Evolutionary conservation across 2,888 invertebrate genomes (phyloP), one percentile per base, ranked within the genome.

Genomic region (Lasioglossum zephyrum): DNA sequence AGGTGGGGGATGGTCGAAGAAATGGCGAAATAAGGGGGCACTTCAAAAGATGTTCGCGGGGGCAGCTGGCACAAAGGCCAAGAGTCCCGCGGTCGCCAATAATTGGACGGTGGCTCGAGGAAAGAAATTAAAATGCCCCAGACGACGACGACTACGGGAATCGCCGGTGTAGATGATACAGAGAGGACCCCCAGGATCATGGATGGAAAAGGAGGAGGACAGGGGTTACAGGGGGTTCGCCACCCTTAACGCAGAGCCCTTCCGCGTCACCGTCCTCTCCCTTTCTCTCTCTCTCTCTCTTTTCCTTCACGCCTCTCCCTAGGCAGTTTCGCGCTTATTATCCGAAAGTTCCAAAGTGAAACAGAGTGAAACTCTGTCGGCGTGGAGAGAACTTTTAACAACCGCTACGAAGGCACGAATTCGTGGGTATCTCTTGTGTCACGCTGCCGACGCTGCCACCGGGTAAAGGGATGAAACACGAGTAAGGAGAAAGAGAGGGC

Each of bases 371-470:
- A 86, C 85, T 88, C 87, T 73, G 82, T 78, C 81, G 77, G 79
- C 73, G 82, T 69, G 75, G 83, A 78, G 85, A 77, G 88, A 91
- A 91, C 84, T 92, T 91, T 90, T 90, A 92, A 92, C 92, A 91
- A 92, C 53, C 89, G 92, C 87, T 83, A 87, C 85, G 84, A 86
- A 90, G 89, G 88, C 92, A 92, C 92, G 91, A 93, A 91, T 90
- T 90, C 90, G 84, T 86, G 87, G 87, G 82, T 88, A 73, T 80
- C 87, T 78, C 78, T 69, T 85, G 76, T 82, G 82, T 81, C 81
- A 77, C 74, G 84, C 18, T 13, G 77, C 66, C 49, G 73, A 3
- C 41, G 6, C 13, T 63, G 11, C 36, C 44, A 13, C 57, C 6
- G 26, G 73, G 79, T 31, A 36, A 63, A 79, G 63, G 74, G 73